These are phyloP conservation scores for Tokudaia tokunoshimensis DNA, from an alignment of 2,797 vertebrate genomes.

Conservation along the genomic window DNA sequence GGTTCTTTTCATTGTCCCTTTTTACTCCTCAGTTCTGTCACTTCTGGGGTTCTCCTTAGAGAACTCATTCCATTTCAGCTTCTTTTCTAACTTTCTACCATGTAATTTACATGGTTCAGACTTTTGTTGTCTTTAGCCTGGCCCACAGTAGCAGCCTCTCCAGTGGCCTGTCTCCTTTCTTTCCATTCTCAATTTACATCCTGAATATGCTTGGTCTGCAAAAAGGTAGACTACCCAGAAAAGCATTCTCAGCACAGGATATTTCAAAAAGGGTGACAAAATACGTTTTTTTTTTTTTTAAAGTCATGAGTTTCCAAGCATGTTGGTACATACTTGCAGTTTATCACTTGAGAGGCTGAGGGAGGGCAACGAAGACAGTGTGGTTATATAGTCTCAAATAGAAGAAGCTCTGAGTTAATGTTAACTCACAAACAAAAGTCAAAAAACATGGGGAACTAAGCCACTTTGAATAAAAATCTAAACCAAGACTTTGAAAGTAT, in stretches of 20 bases:
- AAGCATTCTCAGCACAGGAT: neutral
- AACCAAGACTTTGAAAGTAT: neutral
- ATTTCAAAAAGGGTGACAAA: neutral
- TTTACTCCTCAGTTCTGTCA: neutral
- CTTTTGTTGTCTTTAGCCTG: neutral
- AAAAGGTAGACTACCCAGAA: neutral
- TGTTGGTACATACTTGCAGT: neutral
- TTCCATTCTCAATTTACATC: neutral
- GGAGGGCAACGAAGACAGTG: neutral
- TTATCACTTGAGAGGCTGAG: neutral
- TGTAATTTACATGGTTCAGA: neutral
- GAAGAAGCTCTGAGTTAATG: neutral
- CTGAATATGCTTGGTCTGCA: neutral
- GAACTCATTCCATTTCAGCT: neutral
- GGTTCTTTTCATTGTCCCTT: neutral
- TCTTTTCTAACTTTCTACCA: neutral
- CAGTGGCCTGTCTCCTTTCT: neutral
- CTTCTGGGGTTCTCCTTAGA: neutral
- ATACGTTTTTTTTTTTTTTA: neutral
- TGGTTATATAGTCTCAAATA: neutral
- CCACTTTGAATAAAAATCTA: neutral
- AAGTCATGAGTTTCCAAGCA: neutral
- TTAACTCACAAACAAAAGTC: conserved; percentile 2
- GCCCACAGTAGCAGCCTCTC: neutral
- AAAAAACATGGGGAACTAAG: neutral